These are phyloP conservation scores for Oreochromis mossambicus DNA, from an alignment of 2,797 vertebrate genomes.

Conservation along the genomic window DNA sequence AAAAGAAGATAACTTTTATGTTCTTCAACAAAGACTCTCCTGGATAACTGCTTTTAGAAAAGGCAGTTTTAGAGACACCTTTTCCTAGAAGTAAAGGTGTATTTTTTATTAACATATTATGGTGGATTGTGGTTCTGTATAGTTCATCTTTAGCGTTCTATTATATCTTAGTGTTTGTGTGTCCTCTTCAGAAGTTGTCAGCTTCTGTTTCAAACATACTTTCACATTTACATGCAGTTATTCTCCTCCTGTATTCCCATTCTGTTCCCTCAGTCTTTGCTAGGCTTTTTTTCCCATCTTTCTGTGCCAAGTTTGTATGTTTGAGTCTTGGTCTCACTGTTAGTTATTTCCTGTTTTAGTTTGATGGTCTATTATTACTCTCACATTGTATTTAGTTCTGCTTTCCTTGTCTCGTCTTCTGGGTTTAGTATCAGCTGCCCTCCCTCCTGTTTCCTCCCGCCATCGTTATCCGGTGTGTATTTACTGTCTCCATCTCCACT, in stretches of 20 bases:
- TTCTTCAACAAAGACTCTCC: background rate
- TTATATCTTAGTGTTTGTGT: background rate
- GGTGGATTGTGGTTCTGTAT: background rate
- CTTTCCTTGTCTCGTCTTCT: background rate
- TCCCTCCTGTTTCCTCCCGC: rapidly evolving
- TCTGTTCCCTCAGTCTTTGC: background rate
- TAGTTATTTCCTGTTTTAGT: background rate
- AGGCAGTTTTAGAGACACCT: background rate
- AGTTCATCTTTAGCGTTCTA: rapidly evolving
- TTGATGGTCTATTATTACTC: background rate
- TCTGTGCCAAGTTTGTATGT: background rate
- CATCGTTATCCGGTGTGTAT: too few species aligned
- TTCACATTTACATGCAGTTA: rapidly evolving
- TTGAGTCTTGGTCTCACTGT: rapidly evolving
- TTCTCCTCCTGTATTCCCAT: background rate
- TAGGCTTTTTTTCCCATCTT: background rate
- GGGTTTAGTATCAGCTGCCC: background rate
- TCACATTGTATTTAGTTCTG: background rate
- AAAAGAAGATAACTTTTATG: background rate
- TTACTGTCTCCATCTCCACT: background rate
- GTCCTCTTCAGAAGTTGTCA: background rate
- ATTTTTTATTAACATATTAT: background rate
- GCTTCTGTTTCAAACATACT: background rate
- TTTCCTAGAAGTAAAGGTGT: background rate
- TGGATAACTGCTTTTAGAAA: background rate